Evolutionary conservation across 92 coral and sea anemone genomes (phyloP).

Genomic region (Epizoanthus scotinus): DNA sequence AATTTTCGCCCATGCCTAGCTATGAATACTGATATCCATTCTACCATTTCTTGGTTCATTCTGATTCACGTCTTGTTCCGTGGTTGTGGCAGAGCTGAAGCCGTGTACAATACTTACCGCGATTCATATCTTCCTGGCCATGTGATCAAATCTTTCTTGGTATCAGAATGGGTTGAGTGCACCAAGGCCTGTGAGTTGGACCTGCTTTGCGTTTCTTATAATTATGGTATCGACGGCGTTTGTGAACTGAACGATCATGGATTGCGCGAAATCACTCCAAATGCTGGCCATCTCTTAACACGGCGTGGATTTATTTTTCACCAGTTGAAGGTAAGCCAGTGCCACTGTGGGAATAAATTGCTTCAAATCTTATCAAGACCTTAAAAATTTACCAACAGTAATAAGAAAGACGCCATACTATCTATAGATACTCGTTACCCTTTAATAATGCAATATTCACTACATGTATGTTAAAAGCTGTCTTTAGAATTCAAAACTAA

Average conservation of each 20-base stretch:
- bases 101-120: not conserved
- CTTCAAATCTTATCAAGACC: too few species aligned
- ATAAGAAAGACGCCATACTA: too few species aligned
- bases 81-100: not conserved
- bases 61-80: not conserved
- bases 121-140: slow-evolving; percentile 3
- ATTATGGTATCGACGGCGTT: not conserved
- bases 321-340: not conserved
- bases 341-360: too few species aligned
- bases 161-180: slow-evolving; percentile 13
- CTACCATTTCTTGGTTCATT: not conserved
- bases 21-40: not conserved
- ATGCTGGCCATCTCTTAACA: not conserved
- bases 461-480: too few species aligned
- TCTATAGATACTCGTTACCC: too few species aligned
- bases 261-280: not conserved
- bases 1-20: not conserved
- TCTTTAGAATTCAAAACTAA: too few species aligned
- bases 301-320: not conserved
- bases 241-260: slow-evolving; percentile 11
- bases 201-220: not conserved
- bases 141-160: slow-evolving; percentile 1
- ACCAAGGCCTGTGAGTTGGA: slow-evolving; percentile 1
- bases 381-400: too few species aligned
- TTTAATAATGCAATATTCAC: too few species aligned